Evolutionary conservation across 2,888 invertebrate genomes (phyloP).

Genomic region (Pristionchus arcanus): DNA sequence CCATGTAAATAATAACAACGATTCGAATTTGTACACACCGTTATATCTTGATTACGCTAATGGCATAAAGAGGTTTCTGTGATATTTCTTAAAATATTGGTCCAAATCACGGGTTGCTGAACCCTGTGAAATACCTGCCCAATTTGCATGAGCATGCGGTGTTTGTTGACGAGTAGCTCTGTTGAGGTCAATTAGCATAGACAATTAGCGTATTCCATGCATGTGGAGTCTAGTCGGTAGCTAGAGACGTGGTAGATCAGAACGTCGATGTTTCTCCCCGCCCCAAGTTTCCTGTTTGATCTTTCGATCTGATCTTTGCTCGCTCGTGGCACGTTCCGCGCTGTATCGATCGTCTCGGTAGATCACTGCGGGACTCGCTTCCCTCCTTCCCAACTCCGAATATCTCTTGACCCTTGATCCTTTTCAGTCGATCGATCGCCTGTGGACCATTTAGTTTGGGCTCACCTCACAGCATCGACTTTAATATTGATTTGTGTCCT

Average conservation of each 20-base stretch:
- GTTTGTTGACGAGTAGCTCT: not conserved
- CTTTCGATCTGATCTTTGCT: not conserved
- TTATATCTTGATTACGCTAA: not conserved
- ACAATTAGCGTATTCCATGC: constrained; percentile 6
- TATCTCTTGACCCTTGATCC: not conserved
- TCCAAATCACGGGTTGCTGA: constrained; percentile 12
- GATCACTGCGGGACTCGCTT: not conserved
- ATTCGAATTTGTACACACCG: constrained; percentile 10
- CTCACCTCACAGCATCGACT: no score
- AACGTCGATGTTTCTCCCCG: no score
- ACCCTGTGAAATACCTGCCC: constrained; percentile 7
- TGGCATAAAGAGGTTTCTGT: constrained; percentile 12
- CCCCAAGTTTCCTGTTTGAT: not conserved
- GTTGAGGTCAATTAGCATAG: not conserved
- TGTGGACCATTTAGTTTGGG: no score
- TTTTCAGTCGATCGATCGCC: not conserved
- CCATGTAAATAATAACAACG: not conserved
- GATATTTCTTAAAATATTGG: not conserved
- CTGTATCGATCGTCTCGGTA: constrained; percentile 18
- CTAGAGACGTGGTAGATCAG: no score
- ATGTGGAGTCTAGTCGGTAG: not conserved
- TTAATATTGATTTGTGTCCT: no score
- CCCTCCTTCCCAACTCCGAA: not conserved
- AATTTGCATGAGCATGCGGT: constrained; percentile 6
- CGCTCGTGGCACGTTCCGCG: not conserved